Evolutionary conservation across 92 coral and sea anemone genomes (phyloP).

Genomic region (Chrysogorgia sp.): DNA sequence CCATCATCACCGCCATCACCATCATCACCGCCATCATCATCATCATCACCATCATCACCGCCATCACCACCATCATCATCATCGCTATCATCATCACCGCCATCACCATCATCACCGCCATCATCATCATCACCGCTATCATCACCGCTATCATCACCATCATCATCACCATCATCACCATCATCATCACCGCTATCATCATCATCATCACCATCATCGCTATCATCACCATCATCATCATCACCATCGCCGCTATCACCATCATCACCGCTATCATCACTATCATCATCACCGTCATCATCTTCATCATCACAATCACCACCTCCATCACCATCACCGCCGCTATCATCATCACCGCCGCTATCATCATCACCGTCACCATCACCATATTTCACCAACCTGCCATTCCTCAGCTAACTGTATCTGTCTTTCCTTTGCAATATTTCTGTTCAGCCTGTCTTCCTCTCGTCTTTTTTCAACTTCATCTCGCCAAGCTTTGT

Average conservation of each 20-base stretch:
- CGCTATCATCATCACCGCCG: not conserved
- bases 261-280: not conserved
- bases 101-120: too few species aligned
- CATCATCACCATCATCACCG: too few species aligned
- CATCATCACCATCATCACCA: not conserved
- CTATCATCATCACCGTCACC: not conserved
- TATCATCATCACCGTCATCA: not conserved
- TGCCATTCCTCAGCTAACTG: slow-evolving; percentile 91
- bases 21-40: too few species aligned
- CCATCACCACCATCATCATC: too few species aligned
- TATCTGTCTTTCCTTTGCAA: slow-evolving; percentile 88
- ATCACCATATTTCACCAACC: slow-evolving; percentile 40
- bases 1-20: too few species aligned
- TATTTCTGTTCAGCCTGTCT: slow-evolving; percentile 83
- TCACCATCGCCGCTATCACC: not conserved
- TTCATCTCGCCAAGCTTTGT: slow-evolving; percentile 80
- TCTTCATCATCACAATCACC: not conserved
- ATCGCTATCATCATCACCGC: too few species aligned
- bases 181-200: not conserved
- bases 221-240: not conserved
- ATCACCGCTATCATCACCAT: too few species aligned
- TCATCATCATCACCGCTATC: too few species aligned
- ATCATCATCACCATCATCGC: not conserved
- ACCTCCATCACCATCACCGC: not conserved
- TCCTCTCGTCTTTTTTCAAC: slow-evolving; percentile 79